phyloP scores from a whole-genome alignment of 2,888 invertebrate species.

The Cataglyphis livida region DNA sequence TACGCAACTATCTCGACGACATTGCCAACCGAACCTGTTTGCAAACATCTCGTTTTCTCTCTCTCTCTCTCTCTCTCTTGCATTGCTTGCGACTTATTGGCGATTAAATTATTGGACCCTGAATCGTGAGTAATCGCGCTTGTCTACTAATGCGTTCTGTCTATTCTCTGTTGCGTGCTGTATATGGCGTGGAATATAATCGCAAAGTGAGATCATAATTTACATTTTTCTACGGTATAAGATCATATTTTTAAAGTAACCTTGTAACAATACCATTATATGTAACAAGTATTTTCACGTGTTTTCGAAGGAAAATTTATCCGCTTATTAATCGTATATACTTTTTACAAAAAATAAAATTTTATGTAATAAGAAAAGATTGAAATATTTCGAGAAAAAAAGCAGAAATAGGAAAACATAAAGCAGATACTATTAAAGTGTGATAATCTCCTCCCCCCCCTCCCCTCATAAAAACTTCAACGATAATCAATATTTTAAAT shows the following conservation, averaged over 20 bases:
- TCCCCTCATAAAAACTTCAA: neutral
- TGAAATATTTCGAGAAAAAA: neutral
- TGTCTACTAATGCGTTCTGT: neutral
- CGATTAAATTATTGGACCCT: constrained; percentile 22
- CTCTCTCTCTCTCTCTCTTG: constrained; percentile 22
- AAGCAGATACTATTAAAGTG: neutral
- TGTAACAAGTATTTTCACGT: neutral
- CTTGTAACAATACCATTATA: neutral
- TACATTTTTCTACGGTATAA: neutral
- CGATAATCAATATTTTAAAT: constrained; percentile 3
- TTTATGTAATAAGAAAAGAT: neutral
- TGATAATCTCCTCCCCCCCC: neutral
- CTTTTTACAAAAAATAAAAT: neutral
- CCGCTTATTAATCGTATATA: neutral
- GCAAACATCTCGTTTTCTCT: constrained; percentile 43
- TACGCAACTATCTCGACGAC: constrained; percentile 67
- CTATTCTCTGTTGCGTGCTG: neutral
- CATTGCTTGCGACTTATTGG: constrained; percentile 1
- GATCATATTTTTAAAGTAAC: neutral
- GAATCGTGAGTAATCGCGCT: constrained; percentile 20
- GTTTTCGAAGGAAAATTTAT: neutral
- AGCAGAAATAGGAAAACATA: neutral
- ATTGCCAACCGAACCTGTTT: constrained; percentile 69
- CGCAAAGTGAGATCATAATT: neutral
- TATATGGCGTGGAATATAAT: neutral